Evolutionary conservation across 2,113 vertebrate species (phyloP), one percentile per base, ranked within the genome.

Genomic region (Lepisosteus osseus): DNA sequence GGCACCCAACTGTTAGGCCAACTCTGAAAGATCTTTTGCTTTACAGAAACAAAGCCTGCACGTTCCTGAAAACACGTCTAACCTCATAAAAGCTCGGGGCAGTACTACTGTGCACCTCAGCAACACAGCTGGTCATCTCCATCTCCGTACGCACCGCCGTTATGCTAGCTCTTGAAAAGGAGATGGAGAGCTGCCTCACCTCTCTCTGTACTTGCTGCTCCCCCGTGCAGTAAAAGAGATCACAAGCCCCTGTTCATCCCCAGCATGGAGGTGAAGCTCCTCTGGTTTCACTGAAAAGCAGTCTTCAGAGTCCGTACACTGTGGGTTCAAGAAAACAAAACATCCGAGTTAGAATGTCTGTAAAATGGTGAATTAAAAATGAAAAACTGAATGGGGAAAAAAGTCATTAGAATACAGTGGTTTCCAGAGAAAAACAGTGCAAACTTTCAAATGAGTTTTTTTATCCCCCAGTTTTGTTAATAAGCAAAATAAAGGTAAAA

Each of bases 221-320:
- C 68, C 82, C 70, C 89, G 85, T 17, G 95, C 90, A 76, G 79
- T 88, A 87, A 96, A 99, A 4, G 86, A 87, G 62, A 99, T 83
- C 44, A 72, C 69, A 13, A 97, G 83, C 73, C 84, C 75, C 69
- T 73, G 80, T 69, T 97, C 93, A 83, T 98, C 95, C 82, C 88
- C 95, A 65, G 93, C 90, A 77, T 72, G 81, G 74, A 99, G 90
- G 7, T 86, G 86, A 1, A 99, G 87, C 74, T 90, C 86, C 12
- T 92, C 86, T 63, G 96, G 95, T 6, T 91, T 86, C 71, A 95
- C 94, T 55, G 86, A 87, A 85, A 99, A 98, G 77, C 84, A 82
- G 75, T 78, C 82, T 40, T 90, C 90, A 69, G 79, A 77, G 67
- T 88, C 83, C 76, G 89, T 81, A 66, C 59, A 81, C 97, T 99